Evolutionary conservation across 2,113 vertebrate species (phyloP), one percentile per base, ranked within the genome.

Genomic region (Antennarius striatus): DNA sequence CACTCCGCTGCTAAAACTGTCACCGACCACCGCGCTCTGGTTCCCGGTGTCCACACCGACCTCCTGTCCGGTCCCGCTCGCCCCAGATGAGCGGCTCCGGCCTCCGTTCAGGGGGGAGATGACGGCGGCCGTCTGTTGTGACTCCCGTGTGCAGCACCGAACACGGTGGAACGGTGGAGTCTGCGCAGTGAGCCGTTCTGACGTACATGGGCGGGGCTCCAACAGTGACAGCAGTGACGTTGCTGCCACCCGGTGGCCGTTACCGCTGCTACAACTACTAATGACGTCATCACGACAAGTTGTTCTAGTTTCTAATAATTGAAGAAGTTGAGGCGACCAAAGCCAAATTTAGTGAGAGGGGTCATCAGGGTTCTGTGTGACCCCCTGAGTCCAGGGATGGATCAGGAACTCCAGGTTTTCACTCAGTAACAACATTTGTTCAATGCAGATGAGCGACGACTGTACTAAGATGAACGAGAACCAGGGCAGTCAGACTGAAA

Each of bases 81-180:
- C 22, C 14, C 48, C 30, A 36, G 4, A 45, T 11, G 30, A 4
- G 22, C 16, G 29, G 53, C 4, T 17, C 49, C 13, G 39, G 67
- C 40, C 58, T 63, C 46, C 30, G 48, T 28, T 13, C 50, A 0
- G 49, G 5, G 8, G 10, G 5, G 10, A 43, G 42, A 7, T 43
- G 1, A 7, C 29, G 10, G 30, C 15, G 12, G 42, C 17, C 47
- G 55, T 45, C 75, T 82, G 82, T 84, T 88, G 67, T 86, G 58
- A 51, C 77, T 77, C 63, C 47, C 17, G 62, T 70, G 60, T 75
- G 69, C n/a, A 29, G 63, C 60, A 47, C 52, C 15, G 62, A 67
- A 43, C 16, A 42, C 61, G 32, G 70, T 51, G 13, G 28, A 32
- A 28, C 36, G 3, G 2, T 8, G 47, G 71, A 1, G 64, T 83